Base-by-base conservation (phyloP, 2,888 invertebrate species). In the Clostera curtula region DNA sequence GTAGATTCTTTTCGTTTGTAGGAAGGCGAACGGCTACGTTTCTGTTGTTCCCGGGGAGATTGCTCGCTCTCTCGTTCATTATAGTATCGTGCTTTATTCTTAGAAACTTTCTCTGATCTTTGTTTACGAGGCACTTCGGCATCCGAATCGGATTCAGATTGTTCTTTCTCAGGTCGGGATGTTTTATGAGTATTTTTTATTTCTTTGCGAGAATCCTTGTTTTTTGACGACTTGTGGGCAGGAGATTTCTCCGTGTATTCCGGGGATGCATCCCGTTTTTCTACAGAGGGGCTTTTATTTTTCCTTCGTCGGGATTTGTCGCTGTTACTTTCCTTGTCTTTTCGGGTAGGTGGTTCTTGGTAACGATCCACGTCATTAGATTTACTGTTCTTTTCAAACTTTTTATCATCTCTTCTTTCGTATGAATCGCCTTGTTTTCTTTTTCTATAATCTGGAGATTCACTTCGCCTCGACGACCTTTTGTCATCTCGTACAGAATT, bases 81-180 rank as follows among this genome's bases (percentile, higher is more conserved):
- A 24, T 63, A 46, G 36, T 64, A 56, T 18, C 60, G 60, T 14
- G 50, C 45, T 38, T 62, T 64, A 28, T 42, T 55, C 36, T 60
- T 66, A 5, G 42, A 31, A 28, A 27, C 33, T 33, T 57, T 69
- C 12, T 60, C 60, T 12, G 36, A 29, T 27, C 38, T 58, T n/a
- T 46, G 59, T 44, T 61, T 69, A 3, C 53, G 49, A 4, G 51
- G 49, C 3, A 48, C 47, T 35, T 75, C 75, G 0, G 50, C 19
- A 17, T 75, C 75, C 0, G 76, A 69, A 32, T 74, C 77, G 0
- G 74, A 66, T 1, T 71, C 63, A 0, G 64, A 47, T 6, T 63
- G 57, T 21, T 53, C 51, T 35, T 50, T 55, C 18, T 62, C 59
- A 2, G 51, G 32, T 31, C 42, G 61, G 2, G 57, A 46, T 24